Evolutionary conservation across 2,797 vertebrate species (phyloP), one percentile per base, ranked within the genome.

Genomic region (Anguilla megastoma): DNA sequence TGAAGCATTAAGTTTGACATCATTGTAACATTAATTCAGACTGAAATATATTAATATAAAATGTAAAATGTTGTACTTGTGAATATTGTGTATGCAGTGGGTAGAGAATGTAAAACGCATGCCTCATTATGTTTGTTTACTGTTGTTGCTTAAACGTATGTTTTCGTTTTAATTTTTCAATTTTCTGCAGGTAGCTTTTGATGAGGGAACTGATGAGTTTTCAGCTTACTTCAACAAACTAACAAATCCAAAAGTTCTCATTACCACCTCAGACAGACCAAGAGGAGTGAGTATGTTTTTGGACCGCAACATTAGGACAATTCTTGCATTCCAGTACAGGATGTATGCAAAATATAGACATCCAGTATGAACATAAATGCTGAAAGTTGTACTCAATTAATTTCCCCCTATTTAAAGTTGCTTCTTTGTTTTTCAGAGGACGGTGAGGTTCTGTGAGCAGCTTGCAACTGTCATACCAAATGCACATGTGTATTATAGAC

Each of bases 131-230:
- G 48, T 85, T n/a, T 9, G 50, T 36, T 33, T 69, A 85, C 54
- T 3, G 36, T 79, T 79, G 74, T 79, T 60, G 5, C 83, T 84
- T 56, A 16, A 27, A 12, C 36, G 85, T 21, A 48, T 66, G 10
- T 48, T 86, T n/a, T 41, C 33, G 3, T 5, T 45, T 45, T 45
- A 45, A 45, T 45, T n/a, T 71, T 0, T 54, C 45, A 86, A 63
- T 86, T 36, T 0, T 69, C 58, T 92, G 10, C 89, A 99, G 98
- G 96, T 99, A 91, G 97, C 97, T 86, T 99, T 97, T 92, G 99
- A 99, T 87, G 98, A 99, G 93, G 97, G 95, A 91, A 99, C 98
- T 2, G 99, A 99, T 96, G 99, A 99, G 93, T 99, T 99, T 95
- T 97, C 98, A 45, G 94, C 98, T n/a, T 99, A 99, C 90, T 99